A percentile compares a stretch with the other conserved stretches of the same genome.
These are phyloP conservation scores for Tenthredo livida DNA, from an alignment of 2,888 invertebrate genomes.

Conservation along the genomic window DNA sequence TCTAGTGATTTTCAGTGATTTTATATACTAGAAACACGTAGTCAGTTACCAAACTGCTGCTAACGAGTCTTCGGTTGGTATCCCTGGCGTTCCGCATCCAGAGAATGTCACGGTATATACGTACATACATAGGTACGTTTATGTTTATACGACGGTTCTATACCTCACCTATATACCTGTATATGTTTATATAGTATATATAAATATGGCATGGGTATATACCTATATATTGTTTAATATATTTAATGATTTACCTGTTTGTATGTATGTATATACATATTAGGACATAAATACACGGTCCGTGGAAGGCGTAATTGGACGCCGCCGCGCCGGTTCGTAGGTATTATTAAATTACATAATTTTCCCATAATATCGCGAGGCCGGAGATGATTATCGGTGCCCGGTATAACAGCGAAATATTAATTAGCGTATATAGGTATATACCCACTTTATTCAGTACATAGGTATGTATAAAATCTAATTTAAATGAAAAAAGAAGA, in stretches of 20 bases:
- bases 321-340: slow-evolving; percentile 15
- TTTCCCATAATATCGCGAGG: slow-evolving; percentile 37
- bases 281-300: slow-evolving; percentile 41
- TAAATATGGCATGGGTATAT: no score
- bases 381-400: slow-evolving; percentile 46
- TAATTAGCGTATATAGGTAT: slow-evolving; percentile 25
- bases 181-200: neutral
- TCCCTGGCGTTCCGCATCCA: no score
- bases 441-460: neutral
- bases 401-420: slow-evolving; percentile 36
- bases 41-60: no score
- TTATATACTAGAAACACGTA: no score
- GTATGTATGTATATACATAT: neutral
- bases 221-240: slow-evolving; percentile 3
- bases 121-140: neutral
- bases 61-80: no score
- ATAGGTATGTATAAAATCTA: neutral
- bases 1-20: no score
- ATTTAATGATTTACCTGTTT: slow-evolving; percentile 18
- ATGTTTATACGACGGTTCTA: neutral
- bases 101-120: no score
- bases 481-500: neutral
- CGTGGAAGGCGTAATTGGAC: slow-evolving; percentile 40
- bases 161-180: neutral
- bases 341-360: slow-evolving; percentile 48